A percentile compares a stretch with the other conserved stretches of the same genome.
Evolutionary conservation across 2,113 vertebrate genomes (phyloP).

Genomic region (Aegotheles bennettii): DNA sequence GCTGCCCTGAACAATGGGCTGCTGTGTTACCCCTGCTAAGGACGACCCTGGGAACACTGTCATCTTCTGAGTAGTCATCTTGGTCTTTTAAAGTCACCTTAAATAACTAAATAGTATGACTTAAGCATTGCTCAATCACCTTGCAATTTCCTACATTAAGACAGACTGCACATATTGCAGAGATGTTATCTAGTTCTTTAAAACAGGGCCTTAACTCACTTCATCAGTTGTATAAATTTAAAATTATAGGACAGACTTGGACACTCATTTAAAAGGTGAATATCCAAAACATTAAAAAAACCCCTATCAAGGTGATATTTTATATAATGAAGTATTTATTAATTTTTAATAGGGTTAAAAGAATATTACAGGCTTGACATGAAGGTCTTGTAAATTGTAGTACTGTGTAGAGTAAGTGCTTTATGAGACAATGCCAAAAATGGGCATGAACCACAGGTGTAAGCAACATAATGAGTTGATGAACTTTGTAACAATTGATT

Average conservation of each 20-base stretch:
- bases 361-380: not conserved
- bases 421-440: not conserved
- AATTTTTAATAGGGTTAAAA: not conserved
- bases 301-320: not conserved
- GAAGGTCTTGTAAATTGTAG: not conserved
- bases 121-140: not conserved
- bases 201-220: not conserved
- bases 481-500: not conserved
- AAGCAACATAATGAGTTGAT: not conserved
- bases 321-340: not conserved
- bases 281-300: not conserved
- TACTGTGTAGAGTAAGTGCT: not conserved
- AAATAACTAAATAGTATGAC: conserved; percentile 11
- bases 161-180: not conserved
- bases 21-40: conserved; percentile 10
- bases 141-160: not conserved
- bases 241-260: not conserved
- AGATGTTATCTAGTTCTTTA: not conserved
- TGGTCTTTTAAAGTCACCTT: not conserved
- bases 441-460: not conserved
- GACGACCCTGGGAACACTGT: conserved; percentile 27
- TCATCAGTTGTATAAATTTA: not conserved
- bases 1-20: conserved; percentile 11
- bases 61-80: not conserved
- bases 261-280: not conserved